Evolutionary conservation across 1,140 invertebrate genomes (phyloP).

Genomic region (Melitaea cinxia): DNA sequence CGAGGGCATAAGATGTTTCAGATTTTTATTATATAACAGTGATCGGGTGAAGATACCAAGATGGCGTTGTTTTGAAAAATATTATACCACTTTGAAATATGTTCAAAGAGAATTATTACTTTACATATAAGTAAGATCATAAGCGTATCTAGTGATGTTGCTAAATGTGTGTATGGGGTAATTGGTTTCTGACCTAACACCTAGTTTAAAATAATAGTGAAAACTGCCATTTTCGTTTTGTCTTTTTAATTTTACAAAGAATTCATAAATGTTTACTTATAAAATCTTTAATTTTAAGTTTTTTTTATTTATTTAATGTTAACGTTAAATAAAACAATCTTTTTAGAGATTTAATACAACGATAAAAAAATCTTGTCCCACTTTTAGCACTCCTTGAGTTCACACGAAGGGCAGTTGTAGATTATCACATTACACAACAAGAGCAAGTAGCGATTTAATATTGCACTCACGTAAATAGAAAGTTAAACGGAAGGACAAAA

Average conservation of each 20-base stretch:
- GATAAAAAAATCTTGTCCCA: not conserved
- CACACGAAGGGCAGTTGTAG: slow-evolving; percentile 19
- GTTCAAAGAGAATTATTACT: not conserved
- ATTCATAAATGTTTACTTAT: no score
- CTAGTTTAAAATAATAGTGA: no score
- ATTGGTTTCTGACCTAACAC: no score
- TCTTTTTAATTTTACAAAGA: no score
- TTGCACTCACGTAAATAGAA: slow-evolving; percentile 65
- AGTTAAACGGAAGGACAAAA: slow-evolving; percentile 59
- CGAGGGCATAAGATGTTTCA: not conserved
- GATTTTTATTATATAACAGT: not conserved
- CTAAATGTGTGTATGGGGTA: no score
- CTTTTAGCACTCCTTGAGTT: slow-evolving; percentile 17
- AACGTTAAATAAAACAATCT: not conserved
- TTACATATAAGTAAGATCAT: no score
- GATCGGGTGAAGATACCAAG: not conserved
- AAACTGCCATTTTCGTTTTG: no score
- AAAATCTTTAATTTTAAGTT: no score
- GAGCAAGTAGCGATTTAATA: slow-evolving; percentile 28
- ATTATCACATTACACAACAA: slow-evolving; percentile 18
- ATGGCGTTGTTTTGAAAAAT: not conserved
- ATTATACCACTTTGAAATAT: not conserved
- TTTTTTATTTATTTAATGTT: no score
- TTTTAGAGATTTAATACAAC: not conserved
- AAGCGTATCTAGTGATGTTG: no score